Evolutionary conservation across 2,888 invertebrate genomes (phyloP).

Genomic region (Unio delphinus): DNA sequence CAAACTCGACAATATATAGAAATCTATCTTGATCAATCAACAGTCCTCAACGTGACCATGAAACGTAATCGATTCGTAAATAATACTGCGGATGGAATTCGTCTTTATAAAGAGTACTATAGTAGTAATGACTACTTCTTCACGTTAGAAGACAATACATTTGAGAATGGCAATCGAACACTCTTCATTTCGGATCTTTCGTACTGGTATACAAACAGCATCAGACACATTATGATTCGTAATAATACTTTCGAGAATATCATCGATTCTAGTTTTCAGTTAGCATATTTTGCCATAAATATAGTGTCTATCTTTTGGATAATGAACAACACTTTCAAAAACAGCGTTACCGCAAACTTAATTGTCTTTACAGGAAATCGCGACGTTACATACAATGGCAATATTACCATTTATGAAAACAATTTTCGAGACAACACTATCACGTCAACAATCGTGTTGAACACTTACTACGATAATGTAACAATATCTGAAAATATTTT

Average conservation of each 20-base stretch:
- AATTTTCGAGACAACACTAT: background rate
- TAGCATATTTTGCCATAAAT: background rate
- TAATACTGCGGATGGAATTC: slow-evolving; percentile 13
- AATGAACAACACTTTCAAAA: background rate
- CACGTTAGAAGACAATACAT: slow-evolving; percentile 14
- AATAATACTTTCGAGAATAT: slow-evolving; percentile 6
- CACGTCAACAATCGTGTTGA: background rate
- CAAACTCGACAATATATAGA: background rate
- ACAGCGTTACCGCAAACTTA: background rate
- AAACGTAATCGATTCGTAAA: slow-evolving; percentile 8
- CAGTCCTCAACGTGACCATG: slow-evolving; percentile 4
- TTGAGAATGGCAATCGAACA: slow-evolving; percentile 6
- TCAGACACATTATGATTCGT: background rate
- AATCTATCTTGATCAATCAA: background rate
- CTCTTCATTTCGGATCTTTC: background rate
- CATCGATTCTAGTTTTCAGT: background rate
- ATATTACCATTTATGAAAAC: slow-evolving; percentile 1
- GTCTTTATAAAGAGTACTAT: background rate
- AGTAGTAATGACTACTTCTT: background rate
- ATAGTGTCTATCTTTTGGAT: background rate
- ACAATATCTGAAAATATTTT: slow-evolving; percentile 2
- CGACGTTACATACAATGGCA: background rate
- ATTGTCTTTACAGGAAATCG: background rate
- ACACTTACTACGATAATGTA: slow-evolving; percentile 1
- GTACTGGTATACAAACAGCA: background rate